Evolutionary conservation across 2,113 vertebrate genomes (phyloP).

Genomic region (Lycaon pictus): DNA sequence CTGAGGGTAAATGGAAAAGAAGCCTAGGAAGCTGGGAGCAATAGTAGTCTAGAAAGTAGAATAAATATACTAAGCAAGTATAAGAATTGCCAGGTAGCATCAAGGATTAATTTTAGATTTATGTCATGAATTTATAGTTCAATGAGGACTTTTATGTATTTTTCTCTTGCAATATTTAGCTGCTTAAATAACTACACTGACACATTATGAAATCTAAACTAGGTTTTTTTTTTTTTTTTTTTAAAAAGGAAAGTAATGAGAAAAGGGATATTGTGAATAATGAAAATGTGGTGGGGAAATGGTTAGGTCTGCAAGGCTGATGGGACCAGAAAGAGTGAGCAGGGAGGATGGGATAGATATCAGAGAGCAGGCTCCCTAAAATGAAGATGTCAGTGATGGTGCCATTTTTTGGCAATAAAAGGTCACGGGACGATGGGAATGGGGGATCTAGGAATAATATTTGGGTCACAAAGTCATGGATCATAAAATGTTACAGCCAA

Average conservation of each 20-base stretch:
- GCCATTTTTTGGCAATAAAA: neutral
- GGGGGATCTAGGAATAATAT: neutral
- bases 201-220: neutral
- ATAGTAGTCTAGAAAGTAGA: neutral
- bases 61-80: neutral
- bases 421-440: neutral
- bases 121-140: neutral
- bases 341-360: too few species aligned
- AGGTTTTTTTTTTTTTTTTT: neutral
- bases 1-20: neutral
- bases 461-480: neutral
- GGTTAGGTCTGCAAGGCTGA: neutral
- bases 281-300: neutral
- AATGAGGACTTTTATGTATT: neutral
- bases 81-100: neutral
- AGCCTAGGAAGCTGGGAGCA: neutral
- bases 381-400: neutral
- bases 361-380: neutral
- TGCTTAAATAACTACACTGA: neutral
- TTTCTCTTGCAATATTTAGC: neutral
- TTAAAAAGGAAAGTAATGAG: neutral
- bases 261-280: neutral
- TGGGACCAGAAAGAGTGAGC: neutral
- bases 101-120: neutral
- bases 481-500: neutral